Evolutionary conservation across 2,113 vertebrate species (phyloP), one percentile per base, ranked within the genome.

Genomic region (Penelope pileata): DNA sequence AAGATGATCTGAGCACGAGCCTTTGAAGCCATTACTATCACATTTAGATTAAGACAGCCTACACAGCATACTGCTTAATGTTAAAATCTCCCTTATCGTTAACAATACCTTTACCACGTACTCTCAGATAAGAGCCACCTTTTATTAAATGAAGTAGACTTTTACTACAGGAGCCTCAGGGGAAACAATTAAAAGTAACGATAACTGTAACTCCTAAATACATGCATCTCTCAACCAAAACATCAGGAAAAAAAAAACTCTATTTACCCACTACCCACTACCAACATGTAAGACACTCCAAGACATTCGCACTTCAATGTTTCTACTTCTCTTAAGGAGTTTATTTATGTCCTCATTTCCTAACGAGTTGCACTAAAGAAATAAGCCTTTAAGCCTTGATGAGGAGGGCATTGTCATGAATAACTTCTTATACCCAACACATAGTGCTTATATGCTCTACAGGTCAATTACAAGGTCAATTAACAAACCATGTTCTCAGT

Each of bases 381-480:
- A 54, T 58, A 50, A 95, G 40, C 60, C 88, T 43, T 85, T 58
- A 50, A 95, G 40, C 60, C 88, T 43, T 85, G 89, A 91, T 70
- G 75, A 68, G 81, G 22, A 87, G 24, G 56, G 53, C 42, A 68
- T 60, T 69, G 56, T 15, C 76, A 66, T n/a, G 81, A 66, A 75
- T 24, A 23, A 11, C 4, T 85, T 45, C 36, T 48, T 45, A 32
- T 80, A 64, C 40, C 63, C 40, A 59, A 27, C 48, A 62, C 78
- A 42, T 45, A 51, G 29, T 80, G 63, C n/a, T n/a, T n/a, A n/a
- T n/a, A n/a, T n/a, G n/a, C 10, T 89, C 80, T 24, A 13, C 53
- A 67, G 75, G 90, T 83, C 77, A 81, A 77, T 93, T 75, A 77
- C 24, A 59, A 93, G 81, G 87, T 72, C 64, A 93, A 93, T 92